A percentile compares a stretch with the other conserved stretches of the same genome.
Evolutionary conservation across 2,797 vertebrate genomes (phyloP).

Genomic region (Gymnothorax reevesii): DNA sequence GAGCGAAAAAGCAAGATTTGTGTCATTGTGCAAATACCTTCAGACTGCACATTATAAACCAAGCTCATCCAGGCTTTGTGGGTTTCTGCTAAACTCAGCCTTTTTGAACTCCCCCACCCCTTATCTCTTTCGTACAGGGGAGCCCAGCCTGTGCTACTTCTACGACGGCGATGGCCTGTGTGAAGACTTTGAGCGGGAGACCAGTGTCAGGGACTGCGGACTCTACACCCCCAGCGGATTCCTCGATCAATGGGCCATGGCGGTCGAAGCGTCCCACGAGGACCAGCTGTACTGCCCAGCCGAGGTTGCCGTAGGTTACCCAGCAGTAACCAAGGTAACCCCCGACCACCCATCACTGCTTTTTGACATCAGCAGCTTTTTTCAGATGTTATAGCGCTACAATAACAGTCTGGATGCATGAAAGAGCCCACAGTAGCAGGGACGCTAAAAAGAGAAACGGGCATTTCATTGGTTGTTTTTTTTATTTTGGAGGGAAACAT

Average conservation of each 20-base stretch:
- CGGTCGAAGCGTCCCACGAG: conserved; percentile 88
- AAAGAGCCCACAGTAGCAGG: not conserved
- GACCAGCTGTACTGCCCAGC: conserved; percentile 89
- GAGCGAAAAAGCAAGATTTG: no score
- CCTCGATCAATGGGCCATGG: conserved; percentile 94
- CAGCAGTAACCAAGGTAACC: conserved; percentile 90
- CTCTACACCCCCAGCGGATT: conserved; percentile 94
- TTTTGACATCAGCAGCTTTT: not conserved
- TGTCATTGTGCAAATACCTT: no score
- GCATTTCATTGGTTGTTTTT: conserved; percentile 1
- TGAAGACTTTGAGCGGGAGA: conserved; percentile 95
- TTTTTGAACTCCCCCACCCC: conserved; percentile 28
- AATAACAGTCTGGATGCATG: not conserved
- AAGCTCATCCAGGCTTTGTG: not conserved
- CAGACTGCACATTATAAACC: no score
- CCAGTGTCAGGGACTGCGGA: conserved; percentile 92
- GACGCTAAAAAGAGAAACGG: not conserved
- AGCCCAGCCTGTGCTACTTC: conserved; percentile 96
- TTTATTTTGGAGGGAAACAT: not conserved
- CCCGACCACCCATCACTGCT: not conserved
- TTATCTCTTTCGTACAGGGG: conserved; percentile 69
- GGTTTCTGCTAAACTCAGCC: not conserved
- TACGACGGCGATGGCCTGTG: conserved; percentile 95
- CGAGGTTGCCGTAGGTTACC: conserved; percentile 90
- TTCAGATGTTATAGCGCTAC: not conserved